Evolutionary conservation across 2,113 vertebrate genomes (phyloP).

Genomic region (Spea multiplicata): DNA sequence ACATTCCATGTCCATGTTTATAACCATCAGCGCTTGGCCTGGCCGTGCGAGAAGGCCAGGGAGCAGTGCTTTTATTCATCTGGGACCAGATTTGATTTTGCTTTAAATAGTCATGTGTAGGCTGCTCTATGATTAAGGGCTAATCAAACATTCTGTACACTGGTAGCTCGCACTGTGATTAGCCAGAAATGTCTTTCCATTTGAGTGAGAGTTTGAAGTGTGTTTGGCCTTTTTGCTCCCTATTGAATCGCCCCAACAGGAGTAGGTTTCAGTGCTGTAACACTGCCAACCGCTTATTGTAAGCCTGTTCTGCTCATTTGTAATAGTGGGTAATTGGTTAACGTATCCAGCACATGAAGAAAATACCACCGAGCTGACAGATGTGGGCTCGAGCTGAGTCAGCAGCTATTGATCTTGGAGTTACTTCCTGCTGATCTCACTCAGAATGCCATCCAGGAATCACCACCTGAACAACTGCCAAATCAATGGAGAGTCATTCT

Average conservation of each 20-base stretch:
- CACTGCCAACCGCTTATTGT: background rate
- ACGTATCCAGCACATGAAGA: background rate
- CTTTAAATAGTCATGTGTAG: constrained; percentile 27
- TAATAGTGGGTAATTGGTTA: constrained; percentile 9
- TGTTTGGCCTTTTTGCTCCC: background rate
- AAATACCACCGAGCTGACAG: constrained; percentile 10
- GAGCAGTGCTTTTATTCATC: background rate
- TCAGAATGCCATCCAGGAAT: constrained; percentile 41
- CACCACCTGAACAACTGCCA: constrained; percentile 37
- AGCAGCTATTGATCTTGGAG: constrained; percentile 37
- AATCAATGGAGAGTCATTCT: constrained; percentile 39
- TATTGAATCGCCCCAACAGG: background rate
- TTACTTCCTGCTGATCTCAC: constrained; percentile 41
- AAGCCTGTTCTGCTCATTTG: background rate
- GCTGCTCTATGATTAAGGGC: background rate
- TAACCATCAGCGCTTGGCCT: background rate
- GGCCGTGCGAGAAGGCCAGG: background rate
- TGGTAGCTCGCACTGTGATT: background rate
- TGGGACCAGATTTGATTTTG: background rate
- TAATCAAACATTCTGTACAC: background rate
- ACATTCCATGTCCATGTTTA: background rate
- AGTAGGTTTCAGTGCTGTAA: background rate
- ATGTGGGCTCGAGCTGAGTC: constrained; percentile 33
- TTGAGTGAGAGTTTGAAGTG: background rate
- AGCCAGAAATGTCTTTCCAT: background rate